Evolutionary conservation across 2,113 vertebrate genomes (phyloP).

Genomic region (Cavia aperea): DNA sequence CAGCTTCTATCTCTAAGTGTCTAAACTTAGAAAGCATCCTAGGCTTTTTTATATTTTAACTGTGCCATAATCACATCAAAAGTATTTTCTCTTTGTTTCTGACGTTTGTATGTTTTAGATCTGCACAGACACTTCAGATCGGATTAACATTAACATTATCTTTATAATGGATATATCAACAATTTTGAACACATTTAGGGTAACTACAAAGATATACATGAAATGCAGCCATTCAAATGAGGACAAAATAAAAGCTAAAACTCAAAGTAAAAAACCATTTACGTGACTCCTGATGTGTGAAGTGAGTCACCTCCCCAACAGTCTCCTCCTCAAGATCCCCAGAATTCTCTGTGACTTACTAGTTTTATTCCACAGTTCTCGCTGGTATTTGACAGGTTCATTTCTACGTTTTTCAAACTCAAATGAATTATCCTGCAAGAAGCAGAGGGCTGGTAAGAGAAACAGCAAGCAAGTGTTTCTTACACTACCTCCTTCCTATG

Average conservation of each 20-base stretch:
- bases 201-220: not conserved
- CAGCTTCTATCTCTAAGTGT: not conserved
- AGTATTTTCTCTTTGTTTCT: not conserved
- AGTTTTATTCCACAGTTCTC: constrained; percentile 92
- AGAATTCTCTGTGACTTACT: constrained; percentile 76
- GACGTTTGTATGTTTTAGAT: not conserved
- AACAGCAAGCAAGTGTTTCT: not conserved
- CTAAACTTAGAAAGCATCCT: not conserved
- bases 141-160: not conserved
- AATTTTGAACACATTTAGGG: not conserved
- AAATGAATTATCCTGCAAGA: constrained; percentile 89
- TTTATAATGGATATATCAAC: not conserved
- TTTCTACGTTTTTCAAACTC: constrained; percentile 98
- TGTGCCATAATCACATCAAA: not conserved
- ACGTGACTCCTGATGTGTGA: not conserved
- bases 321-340: not conserved
- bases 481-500: not conserved
- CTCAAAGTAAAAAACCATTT: not conserved
- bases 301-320: not conserved
- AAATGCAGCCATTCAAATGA: not conserved
- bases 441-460: not conserved
- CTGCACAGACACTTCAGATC: not conserved
- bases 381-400: constrained; percentile 92
- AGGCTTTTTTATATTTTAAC: not conserved
- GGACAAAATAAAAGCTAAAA: not conserved